These are phyloP conservation scores for Dasyprocta punctata DNA, from an alignment of 2,113 vertebrate genomes.

Conservation along the genomic window DNA sequence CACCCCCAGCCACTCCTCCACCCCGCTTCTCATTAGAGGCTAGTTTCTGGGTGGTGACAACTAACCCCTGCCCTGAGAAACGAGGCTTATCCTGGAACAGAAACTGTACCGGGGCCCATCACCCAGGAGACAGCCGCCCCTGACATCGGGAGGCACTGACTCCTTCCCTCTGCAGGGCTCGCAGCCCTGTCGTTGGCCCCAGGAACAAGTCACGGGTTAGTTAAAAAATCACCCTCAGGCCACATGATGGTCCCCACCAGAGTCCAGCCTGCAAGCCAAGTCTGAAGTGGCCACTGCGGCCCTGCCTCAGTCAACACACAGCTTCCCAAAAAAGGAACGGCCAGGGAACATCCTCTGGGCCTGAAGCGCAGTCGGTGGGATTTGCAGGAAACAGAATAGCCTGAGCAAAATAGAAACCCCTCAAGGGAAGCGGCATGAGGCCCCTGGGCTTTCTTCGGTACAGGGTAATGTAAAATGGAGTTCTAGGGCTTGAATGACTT, in stretches of 20 bases:
- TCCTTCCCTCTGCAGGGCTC: constrained; percentile 1
- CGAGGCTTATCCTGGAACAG: neutral
- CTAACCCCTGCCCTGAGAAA: neutral
- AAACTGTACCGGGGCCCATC: neutral
- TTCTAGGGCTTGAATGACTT: neutral
- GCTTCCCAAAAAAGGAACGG: neutral
- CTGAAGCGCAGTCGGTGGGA: neutral
- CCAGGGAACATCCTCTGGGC: neutral
- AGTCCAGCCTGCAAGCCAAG: neutral
- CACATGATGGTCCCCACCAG: neutral
- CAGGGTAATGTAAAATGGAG: accelerated
- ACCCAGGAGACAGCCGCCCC: neutral
- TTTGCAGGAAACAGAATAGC: constrained; percentile 70
- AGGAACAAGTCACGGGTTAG: neutral
- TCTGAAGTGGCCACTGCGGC: accelerated
- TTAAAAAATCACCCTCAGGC: neutral
- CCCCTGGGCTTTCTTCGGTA: neutral
- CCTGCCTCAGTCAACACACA: constrained; percentile 13
- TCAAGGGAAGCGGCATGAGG: neutral
- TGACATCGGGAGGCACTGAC: neutral
- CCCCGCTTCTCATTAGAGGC: neutral
- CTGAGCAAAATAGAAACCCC: constrained; percentile 70
- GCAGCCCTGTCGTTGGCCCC: neutral
- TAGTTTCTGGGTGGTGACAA: neutral
- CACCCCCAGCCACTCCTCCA: neutral